Conservation (phyloP, 2,113 vertebrate genomes). For the Calonectris borealis region DNA sequence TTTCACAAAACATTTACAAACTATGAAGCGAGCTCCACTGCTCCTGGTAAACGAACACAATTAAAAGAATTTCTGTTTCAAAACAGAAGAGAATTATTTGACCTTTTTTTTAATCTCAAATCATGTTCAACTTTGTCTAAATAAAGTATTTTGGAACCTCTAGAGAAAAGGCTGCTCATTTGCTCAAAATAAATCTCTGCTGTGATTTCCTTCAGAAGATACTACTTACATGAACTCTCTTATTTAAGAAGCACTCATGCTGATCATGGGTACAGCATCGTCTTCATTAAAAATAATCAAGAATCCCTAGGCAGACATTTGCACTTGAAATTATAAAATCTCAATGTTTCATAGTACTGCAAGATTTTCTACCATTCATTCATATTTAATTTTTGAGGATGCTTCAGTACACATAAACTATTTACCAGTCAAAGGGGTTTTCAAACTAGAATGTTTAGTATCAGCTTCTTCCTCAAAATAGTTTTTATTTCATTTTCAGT, state of each 20-base stretch:
- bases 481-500: constrained; percentile 22
- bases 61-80: not conserved
- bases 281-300: constrained; percentile 70
- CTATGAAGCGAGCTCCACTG: not conserved
- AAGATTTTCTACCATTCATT: constrained; percentile 59
- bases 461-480: constrained; percentile 54
- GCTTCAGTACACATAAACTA: constrained; percentile 69
- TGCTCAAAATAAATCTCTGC: constrained; percentile 34
- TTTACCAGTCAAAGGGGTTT: constrained; percentile 52
- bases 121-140: not conserved
- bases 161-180: constrained; percentile 32
- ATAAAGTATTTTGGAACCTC: constrained; percentile 12
- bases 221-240: not conserved
- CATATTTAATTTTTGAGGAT: constrained; percentile 69
- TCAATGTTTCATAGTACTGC: not conserved
- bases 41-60: constrained; percentile 16
- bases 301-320: constrained; percentile 45
- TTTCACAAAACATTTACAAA: not conserved
- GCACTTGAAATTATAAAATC: constrained; percentile 28
- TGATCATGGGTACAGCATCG: constrained; percentile 12
- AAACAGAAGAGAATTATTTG: not conserved
- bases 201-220: constrained; percentile 9
- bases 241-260: constrained; percentile 8
- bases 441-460: constrained; percentile 65
- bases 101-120: not conserved